These are phyloP conservation scores for Lucilia sericata DNA, from an alignment of 1,140 invertebrate species.

Conservation along the genomic window DNA sequence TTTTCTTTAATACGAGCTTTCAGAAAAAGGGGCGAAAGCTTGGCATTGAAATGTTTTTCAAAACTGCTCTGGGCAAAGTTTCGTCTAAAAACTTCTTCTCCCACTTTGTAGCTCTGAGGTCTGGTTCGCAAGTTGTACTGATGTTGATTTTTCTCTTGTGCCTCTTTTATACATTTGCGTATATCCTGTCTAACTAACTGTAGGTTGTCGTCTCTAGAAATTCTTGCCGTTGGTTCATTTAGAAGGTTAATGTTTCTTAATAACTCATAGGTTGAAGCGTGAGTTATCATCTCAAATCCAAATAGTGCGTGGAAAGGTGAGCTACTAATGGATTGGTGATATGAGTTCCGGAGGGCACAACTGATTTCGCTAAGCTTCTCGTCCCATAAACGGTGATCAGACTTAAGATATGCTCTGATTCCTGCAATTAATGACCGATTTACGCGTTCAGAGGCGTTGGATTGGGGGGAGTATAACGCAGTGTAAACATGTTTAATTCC, in stretches of 20 bases:
- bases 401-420: background rate
- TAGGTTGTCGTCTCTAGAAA: background rate
- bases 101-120: background rate
- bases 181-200: background rate
- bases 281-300: conserved; percentile 42
- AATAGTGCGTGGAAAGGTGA: conserved; percentile 39
- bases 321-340: conserved; percentile 22
- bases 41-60: conserved; percentile 5
- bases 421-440: conserved; percentile 14
- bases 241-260: background rate
- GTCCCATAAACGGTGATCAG: conserved; percentile 18
- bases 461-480: conserved; percentile 21
- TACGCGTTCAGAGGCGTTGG: conserved; percentile 31
- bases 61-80: conserved; percentile 26
- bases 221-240: background rate
- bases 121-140: conserved; percentile 16
- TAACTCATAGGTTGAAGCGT: conserved; percentile 4
- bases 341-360: conserved; percentile 33
- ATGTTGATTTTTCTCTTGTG: background rate
- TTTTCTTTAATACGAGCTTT: background rate
- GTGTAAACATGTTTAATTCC: conserved; percentile 23
- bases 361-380: conserved; percentile 3
- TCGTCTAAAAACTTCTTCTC: background rate
- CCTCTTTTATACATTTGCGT: background rate
- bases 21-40: background rate